phyloP scores from a whole-genome alignment of 2,888 invertebrate genomes.

The Agriopis aurantiaria region DNA sequence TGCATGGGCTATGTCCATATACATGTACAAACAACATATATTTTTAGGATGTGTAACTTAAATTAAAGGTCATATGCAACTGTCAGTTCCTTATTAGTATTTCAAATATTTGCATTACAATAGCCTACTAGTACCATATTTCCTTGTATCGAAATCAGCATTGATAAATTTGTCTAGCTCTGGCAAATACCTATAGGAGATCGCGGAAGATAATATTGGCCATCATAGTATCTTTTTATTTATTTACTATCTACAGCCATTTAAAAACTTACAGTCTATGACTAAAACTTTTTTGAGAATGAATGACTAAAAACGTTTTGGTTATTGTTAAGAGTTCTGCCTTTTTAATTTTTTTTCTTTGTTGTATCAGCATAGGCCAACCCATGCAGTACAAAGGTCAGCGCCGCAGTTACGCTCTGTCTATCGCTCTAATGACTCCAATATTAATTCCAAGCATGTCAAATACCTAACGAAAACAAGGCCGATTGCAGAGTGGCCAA shows the following conservation, averaged over 20 bases:
- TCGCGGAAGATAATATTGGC: not conserved
- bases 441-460: constrained; percentile 35
- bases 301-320: not conserved
- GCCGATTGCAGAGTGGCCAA: constrained; percentile 26
- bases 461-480: constrained; percentile 35
- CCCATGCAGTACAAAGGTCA: constrained; percentile 17
- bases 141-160: constrained; percentile 4
- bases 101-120: constrained; percentile 28
- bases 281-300: too few relatives aligned
- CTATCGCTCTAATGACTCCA: constrained; percentile 21
- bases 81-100: constrained; percentile 22
- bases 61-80: constrained; percentile 18
- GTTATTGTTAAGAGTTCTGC: not conserved
- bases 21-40: constrained; percentile 12
- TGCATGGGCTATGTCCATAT: constrained; percentile 12
- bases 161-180: not conserved
- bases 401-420: constrained; percentile 21
- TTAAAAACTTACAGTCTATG: too few relatives aligned
- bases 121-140: not conserved
- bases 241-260: too few relatives aligned
- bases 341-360: not conserved
- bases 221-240: too few relatives aligned
- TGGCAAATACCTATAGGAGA: not conserved
- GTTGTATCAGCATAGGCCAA: constrained; percentile 1
- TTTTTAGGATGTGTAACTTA: constrained; percentile 1